phyloP scores from a whole-genome alignment of 2,797 vertebrate genomes.

The Sarcophilus harrisii region DNA sequence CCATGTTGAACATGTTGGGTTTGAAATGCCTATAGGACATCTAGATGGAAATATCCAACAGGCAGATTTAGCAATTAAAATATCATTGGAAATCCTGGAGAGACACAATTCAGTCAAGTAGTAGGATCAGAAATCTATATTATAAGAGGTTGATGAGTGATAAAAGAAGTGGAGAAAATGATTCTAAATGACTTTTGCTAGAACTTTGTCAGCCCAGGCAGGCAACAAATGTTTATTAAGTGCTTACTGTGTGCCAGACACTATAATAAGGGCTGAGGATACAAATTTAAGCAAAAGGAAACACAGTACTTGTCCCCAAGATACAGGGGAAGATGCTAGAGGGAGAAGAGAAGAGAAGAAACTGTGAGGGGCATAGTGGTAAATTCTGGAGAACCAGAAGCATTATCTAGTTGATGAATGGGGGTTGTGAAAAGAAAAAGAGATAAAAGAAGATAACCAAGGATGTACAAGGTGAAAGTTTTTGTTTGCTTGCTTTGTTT shows the following conservation, averaged over 20 bases:
- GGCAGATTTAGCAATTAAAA: neutral
- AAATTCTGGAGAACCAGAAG: neutral
- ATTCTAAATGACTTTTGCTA: neutral
- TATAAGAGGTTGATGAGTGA: neutral
- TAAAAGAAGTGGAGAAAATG: neutral
- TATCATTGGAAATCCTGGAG: neutral
- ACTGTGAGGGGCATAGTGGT: neutral
- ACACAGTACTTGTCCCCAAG: neutral
- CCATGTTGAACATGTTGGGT: neutral
- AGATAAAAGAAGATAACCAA: neutral
- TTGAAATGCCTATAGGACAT: neutral
- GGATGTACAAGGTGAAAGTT: neutral
- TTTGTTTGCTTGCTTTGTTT: neutral
- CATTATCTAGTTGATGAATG: neutral
- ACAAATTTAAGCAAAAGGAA: neutral
- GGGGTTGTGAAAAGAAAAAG: neutral
- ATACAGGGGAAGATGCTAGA: neutral
- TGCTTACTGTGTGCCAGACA: neutral
- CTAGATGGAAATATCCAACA: neutral
- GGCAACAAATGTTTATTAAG: neutral
- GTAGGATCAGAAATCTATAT: neutral
- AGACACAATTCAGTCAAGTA: neutral
- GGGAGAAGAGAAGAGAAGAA: neutral
- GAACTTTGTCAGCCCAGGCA: neutral
- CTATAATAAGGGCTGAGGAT: neutral